phyloP scores from a whole-genome alignment of 2,113 vertebrate genomes.

The Sterna hirundo region DNA sequence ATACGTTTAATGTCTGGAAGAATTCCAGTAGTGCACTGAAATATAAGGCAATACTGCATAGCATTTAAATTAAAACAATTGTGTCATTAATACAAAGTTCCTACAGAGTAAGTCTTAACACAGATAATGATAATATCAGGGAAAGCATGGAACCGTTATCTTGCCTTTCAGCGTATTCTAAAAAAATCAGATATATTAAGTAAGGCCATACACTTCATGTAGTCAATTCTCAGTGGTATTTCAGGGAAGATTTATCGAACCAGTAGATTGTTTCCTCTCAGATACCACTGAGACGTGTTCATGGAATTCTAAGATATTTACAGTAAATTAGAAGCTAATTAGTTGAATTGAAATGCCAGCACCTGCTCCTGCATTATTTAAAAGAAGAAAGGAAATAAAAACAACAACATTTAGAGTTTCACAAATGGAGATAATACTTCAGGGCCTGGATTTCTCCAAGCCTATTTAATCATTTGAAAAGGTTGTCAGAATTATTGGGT shows the following conservation, averaged over 20 bases:
- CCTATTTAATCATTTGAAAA: constrained; percentile 63
- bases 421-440: constrained; percentile 54
- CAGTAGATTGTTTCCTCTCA: constrained; percentile 65
- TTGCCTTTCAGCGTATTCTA: not conserved
- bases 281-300: constrained; percentile 57
- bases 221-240: constrained; percentile 55
- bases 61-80: constrained; percentile 13
- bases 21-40: not conserved
- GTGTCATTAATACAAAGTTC: not conserved
- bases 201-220: not conserved
- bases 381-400: not conserved
- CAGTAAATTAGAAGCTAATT: constrained; percentile 76
- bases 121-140: not conserved
- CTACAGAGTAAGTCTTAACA: not conserved
- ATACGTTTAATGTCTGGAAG: not conserved
- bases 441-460: constrained; percentile 18
- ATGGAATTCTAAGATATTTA: constrained; percentile 71
- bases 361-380: constrained; percentile 72
- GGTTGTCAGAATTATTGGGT: constrained; percentile 53
- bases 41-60: not conserved
- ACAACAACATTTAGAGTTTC: constrained; percentile 13
- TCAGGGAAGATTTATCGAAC: constrained; percentile 68
- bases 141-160: not conserved
- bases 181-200: constrained; percentile 25
- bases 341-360: constrained; percentile 68